These are phyloP conservation scores for Tuta absoluta DNA, from an alignment of 2,888 invertebrate species.

Conservation along the genomic window DNA sequence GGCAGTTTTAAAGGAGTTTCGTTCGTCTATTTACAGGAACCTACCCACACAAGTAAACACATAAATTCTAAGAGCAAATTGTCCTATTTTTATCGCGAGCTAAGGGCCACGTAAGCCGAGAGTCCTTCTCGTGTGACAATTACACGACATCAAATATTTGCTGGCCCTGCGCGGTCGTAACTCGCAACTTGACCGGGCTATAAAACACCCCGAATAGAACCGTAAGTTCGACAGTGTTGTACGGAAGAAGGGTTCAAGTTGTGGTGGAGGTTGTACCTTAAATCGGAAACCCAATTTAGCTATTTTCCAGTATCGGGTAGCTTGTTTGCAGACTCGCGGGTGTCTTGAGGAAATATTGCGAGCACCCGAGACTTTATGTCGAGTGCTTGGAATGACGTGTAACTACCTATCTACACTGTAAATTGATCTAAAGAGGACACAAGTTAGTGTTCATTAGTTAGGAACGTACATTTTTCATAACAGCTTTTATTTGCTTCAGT, in stretches of 20 bases:
- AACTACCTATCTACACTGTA: not conserved
- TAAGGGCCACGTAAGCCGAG: slow-evolving; percentile 50
- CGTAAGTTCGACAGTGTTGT: not conserved
- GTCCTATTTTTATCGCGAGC: slow-evolving; percentile 35
- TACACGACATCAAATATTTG: slow-evolving; percentile 76
- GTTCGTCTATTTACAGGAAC: not conserved
- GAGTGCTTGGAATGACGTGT: slow-evolving; percentile 30
- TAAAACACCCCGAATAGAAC: slow-evolving; percentile 31
- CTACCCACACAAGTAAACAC: not conserved
- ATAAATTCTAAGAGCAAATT: too few species aligned
- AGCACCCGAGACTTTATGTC: slow-evolving; percentile 27
- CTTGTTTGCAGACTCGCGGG: slow-evolving; percentile 75
- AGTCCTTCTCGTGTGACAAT: slow-evolving; percentile 70
- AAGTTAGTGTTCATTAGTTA: not conserved
- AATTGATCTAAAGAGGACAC: slow-evolving; percentile 6
- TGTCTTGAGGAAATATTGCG: slow-evolving; percentile 58
- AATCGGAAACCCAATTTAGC: slow-evolving; percentile 58
- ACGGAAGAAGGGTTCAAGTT: slow-evolving; percentile 37
- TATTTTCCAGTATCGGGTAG: slow-evolving; percentile 69
- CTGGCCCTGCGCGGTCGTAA: slow-evolving; percentile 73
- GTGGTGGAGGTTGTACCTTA: slow-evolving; percentile 36
- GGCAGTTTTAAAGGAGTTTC: not conserved
- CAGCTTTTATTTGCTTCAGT: not conserved
- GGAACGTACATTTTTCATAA: not conserved
- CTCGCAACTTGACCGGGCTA: slow-evolving; percentile 64